Base-by-base conservation (phyloP, 2,113 vertebrate species). In the Taurulus bubalis region DNA sequence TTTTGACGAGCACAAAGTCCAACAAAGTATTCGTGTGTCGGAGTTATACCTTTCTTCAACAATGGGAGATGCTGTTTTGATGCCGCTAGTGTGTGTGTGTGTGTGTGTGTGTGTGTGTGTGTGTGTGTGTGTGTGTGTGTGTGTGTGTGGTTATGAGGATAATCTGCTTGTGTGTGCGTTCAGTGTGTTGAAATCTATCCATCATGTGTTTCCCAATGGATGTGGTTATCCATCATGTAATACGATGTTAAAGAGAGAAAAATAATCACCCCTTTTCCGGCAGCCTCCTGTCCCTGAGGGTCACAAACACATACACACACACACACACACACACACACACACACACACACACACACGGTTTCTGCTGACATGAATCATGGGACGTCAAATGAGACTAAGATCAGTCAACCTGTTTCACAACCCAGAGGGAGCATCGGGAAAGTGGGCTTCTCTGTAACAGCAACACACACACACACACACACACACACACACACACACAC, bases 321-420 rank as follows among this genome's bases (percentile, higher is more conserved):
- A 51, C 63, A 74, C 68, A 74, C 58, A 47, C 68, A 63, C 67
- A 49, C 42, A 55, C 71, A 70, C 42, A 76, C 77, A 62, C 34
- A 32, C 53, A 71, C n/a, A 22, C 32, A 75, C 68, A 78, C 70
- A 32, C 42, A 64, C 24, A 38, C 24, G 8, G 11, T 38, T 8
- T 40, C 63, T 65, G 32, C 75, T 73, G 56, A 80, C 77, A 87
- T 86, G 79, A 86, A 88, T 86, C 79, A 90, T 79, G 64, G 79
- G 75, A 79, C n/a, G 71, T 88, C 86, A 82, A 42, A 83, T 3
- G 58, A 83, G 62, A 71, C 65, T 59, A n/a, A 65, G 36, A 85
- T 86, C 84, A 80, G 56, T 88, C 89, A 90, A 68, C 77, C 83
- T 76, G 77, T 18, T 60, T 53, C 84, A 74, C 67, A 81, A 87